phyloP scores from a whole-genome alignment of 2,113 vertebrate species.

The Rhombomys opimus region DNA sequence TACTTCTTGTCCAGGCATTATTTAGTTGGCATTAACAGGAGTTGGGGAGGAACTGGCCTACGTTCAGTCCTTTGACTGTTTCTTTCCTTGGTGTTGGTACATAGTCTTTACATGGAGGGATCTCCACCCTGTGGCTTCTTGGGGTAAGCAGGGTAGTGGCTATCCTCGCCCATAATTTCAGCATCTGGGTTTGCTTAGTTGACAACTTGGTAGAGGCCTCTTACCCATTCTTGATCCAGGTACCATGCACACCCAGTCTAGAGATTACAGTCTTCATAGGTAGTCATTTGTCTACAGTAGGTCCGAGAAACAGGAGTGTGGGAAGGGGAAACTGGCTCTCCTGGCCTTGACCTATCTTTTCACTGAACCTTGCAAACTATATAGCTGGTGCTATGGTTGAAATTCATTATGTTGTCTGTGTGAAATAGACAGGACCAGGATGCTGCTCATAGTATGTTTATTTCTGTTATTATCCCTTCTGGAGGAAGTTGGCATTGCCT shows the following conservation, averaged over 20 bases:
- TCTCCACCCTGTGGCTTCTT: background rate
- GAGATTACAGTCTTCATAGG: background rate
- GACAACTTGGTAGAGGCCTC: background rate
- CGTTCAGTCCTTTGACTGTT: background rate
- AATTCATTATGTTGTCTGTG: background rate
- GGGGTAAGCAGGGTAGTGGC: background rate
- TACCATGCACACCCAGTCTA: background rate
- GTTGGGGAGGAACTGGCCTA: background rate
- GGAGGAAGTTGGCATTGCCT: background rate
- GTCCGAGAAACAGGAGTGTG: background rate
- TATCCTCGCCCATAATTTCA: background rate
- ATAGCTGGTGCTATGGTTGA: background rate
- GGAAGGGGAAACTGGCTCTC: background rate
- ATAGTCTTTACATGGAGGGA: background rate
- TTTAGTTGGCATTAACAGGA: background rate
- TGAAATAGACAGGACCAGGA: background rate
- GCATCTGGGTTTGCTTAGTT: background rate
- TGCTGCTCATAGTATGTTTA: too few relatives aligned
- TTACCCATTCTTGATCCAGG: background rate
- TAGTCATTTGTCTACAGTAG: background rate
- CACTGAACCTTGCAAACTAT: background rate
- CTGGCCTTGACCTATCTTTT: background rate
- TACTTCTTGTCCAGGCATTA: background rate
- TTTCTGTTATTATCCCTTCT: background rate
- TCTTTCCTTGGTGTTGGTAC: too few relatives aligned